Evolutionary conservation across 2,113 vertebrate genomes (phyloP), one percentile per base, ranked within the genome.

Genomic region (Opisthocomus hoazin): DNA sequence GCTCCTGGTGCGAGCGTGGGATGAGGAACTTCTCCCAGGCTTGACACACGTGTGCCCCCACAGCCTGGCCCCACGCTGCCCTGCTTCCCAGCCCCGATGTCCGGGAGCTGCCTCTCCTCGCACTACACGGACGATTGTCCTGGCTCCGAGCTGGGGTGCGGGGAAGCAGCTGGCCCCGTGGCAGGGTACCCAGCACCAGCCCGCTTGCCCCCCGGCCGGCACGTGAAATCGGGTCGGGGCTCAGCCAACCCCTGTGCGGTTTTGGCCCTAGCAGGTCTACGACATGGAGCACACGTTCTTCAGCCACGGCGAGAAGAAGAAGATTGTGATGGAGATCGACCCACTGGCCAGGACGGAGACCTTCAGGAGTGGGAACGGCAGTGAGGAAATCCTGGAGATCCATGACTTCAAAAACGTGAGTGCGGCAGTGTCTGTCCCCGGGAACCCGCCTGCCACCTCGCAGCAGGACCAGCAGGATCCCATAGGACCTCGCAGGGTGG

Each of bases 331-430:
- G 99, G 98, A 99, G 98, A 99, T 99, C 4, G 98, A 99, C 97
- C 98, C 99, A 0, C 82, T 94, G 63, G 97, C 97, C 80, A 98
- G 92, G 90, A 97, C 98, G 2, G 99, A 99, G 97, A 99, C 99
- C 90, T 99, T 99, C 97, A 97, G 97, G 94, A 99, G 98, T 0
- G 98, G 99, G 93, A 99, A 99, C 2, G 98, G 98, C 86, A 99
- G 98, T 0, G 97, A 99, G 41, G 99, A 99, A 87, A 99, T 99
- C 64, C 95, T 99, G 75, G 99, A 99, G 98, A 98, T 99, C 70
- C 99, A 99, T 8, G 99, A 99, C 97, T 99, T 99, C 97, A 99
- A 99, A 98, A 98, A 99, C 1, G 99, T 99, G 96, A 98, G 99
- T 96, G 85, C 20, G 12, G 11, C 63, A n/a, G 21, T 27, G 17